A percentile compares a stretch with the other conserved stretches of the same genome.
Conservation (phyloP, 2,888 invertebrate genomes). For the Caradrina kadenii region DNA sequence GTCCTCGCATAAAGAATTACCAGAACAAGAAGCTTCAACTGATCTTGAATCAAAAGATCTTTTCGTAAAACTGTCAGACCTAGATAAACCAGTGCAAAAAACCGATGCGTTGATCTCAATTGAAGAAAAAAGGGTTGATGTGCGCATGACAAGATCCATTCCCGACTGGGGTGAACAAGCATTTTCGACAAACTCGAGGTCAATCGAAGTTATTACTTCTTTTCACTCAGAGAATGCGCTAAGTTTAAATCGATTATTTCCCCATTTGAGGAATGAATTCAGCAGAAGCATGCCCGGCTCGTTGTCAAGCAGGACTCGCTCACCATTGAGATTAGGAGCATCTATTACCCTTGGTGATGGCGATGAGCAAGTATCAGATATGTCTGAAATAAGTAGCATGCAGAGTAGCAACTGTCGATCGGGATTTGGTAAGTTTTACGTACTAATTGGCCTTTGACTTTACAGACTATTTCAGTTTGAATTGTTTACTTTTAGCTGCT, state of each 20-base stretch:
- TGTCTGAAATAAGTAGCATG: constrained; percentile 89
- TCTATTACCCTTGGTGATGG: constrained; percentile 77
- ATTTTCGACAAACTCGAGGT: constrained; percentile 90
- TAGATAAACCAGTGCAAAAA: constrained; percentile 91
- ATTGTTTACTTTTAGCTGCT: neutral
- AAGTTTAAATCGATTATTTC: constrained; percentile 91
- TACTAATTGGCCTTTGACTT: neutral
- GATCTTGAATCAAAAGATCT: constrained; percentile 72
- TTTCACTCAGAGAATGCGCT: constrained; percentile 90
- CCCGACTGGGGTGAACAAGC: constrained; percentile 92
- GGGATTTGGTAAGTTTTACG: constrained; percentile 82
- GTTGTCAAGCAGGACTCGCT: constrained; percentile 76
- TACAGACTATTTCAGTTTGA: neutral
- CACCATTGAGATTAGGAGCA: constrained; percentile 73
- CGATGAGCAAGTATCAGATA: constrained; percentile 88
- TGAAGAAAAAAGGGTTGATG: constrained; percentile 74
- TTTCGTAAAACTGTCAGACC: constrained; percentile 95
- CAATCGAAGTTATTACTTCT: constrained; percentile 91
- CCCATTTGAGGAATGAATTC: constrained; percentile 89
- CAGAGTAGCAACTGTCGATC: constrained; percentile 91
- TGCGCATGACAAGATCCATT: constrained; percentile 92
- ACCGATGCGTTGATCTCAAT: constrained; percentile 65
- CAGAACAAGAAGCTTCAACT: constrained; percentile 65
- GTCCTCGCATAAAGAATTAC: constrained; percentile 34
- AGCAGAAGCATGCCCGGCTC: constrained; percentile 86